Evolutionary conservation across 2,888 invertebrate genomes (phyloP), one percentile per base, ranked within the genome.

Genomic region (Temnothorax ravouxi): DNA sequence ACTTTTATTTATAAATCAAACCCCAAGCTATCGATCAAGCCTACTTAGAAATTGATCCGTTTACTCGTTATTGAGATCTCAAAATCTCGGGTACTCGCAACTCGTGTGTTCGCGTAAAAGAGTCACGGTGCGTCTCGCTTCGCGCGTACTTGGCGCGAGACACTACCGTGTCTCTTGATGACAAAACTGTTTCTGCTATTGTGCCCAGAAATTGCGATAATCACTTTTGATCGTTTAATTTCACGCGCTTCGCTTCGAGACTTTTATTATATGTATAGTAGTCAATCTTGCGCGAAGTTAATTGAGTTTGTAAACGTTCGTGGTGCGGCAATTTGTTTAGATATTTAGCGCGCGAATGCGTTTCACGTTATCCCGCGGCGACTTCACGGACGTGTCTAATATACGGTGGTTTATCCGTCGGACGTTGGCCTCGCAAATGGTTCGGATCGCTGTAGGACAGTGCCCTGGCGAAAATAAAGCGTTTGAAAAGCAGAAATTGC

Each of bases 331-430:
- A 56, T 29, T 18, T 44, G 21, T 41, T 41, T 47, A 54, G 44
- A 56, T 72, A 77, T 72, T 41, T 11, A 77, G n/a, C 21, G 11
- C 5, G 54, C 21, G 18, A 72, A 29, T 56, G 54, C 8, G 11
- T 44, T 56, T 54, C 3, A 9, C 15, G 15, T 44, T 9, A 44
- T 56, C 29, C 61, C 61, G 72, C 56, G 72, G 64, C 62, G 15
- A 66, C 41, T 75, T 74, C 41, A 61, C 66, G 66, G 59, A 71
- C 71, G 25, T 13, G 62, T 52, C 64, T 82, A 88, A 88, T 88
- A 84, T 86, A 88, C 86, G 69, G 38, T 74, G 25, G 34, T 82
- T 44, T 50, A 50, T 88, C 52, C n/a, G 34, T 41, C 47, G 62
- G 75, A 75, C 69, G 56, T 82, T 79, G 34, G 18, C 25, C 71